Evolutionary conservation across 2,113 vertebrate species (phyloP), one percentile per base, ranked within the genome.

Genomic region (Aegypius monachus): DNA sequence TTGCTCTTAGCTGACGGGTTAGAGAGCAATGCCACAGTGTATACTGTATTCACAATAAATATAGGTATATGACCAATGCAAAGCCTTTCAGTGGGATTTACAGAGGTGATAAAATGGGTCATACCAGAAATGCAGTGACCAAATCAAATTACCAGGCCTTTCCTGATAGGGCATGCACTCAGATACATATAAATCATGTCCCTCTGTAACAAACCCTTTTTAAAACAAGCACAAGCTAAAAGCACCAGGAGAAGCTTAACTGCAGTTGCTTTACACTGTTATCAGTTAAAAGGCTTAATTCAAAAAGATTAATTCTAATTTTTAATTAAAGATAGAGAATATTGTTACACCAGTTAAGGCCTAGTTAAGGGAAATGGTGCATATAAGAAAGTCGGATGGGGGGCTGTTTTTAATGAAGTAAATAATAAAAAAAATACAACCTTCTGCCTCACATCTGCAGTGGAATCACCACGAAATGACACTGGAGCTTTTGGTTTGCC

Each of bases 241-340:
- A 88, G 32, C 84, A 94, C 59, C 5, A 2, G n/a, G 38, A 90
- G 52, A 85, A 86, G 65, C 56, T 83, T 56, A 88, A 62, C 48
- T 73, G 50, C 17, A 50, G 53, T 48, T 74, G 29, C 48, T 21
- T 61, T 70, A 72, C 55, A 56, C 53, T 58, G 56, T 31, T 87
- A 83, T 58, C 88, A 88, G 72, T 74, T 92, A 66, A 90, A 95
- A 94, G n/a, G 19, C 43, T 65, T 87, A 91, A 87, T 71, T 95
- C 15, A 45, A 71, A 80, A 70, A 73, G 25, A 94, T 27, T 82
- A n/a, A 82, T 95, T 72, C 68, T 63, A 43, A 82, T 66, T 96
- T 98, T 96, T 92, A 96, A 90, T 93, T 93, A 90, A 97, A 96
- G 88, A 81, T 55, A 75, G 66, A 81, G 87, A 95, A 94, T 78